Percentiles rank a stretch among this genome's conserved stretches.
Conservation (phyloP, 1,140 invertebrate genomes). For the Drosophila quadrilineata region DNA sequence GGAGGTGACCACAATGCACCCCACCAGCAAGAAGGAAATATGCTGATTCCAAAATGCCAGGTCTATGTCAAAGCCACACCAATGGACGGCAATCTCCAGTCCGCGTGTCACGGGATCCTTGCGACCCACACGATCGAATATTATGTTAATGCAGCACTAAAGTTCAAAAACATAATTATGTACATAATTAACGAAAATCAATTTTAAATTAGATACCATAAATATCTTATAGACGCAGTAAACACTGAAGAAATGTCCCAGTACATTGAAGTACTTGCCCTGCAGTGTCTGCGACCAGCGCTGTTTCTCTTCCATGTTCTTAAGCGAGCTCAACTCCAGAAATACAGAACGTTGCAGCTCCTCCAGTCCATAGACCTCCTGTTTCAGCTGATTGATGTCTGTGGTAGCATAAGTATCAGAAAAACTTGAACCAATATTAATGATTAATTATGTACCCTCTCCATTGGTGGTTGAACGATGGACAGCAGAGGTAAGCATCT, state of each 20-base stretch:
- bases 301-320: conserved; percentile 95
- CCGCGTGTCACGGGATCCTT: conserved; percentile 98
- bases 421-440: neutral
- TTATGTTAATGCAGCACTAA: conserved; percentile 97
- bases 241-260: conserved; percentile 99
- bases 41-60: conserved; percentile 99
- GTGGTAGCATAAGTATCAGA: too few species aligned
- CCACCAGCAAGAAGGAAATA: conserved; percentile 97
- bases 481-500: conserved; percentile 84
- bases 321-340: conserved; percentile 96
- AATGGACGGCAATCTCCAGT: conserved; percentile 98
- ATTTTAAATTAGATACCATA: conserved; percentile 83
- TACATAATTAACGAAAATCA: neutral
- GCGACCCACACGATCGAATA: conserved; percentile 99
- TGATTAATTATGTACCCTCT: conserved; percentile 83
- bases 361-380: conserved; percentile 94
- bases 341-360: conserved; percentile 97
- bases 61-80: conserved; percentile 98
- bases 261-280: conserved; percentile 99
- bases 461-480: conserved; percentile 82
- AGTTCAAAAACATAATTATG: conserved; percentile 70
- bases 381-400: conserved; percentile 91
- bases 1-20: conserved; percentile 98
- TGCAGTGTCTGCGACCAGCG: conserved; percentile 98
- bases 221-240: conserved; percentile 99